Base-by-base conservation (phyloP, 2,888 invertebrate species). In the Drosophila limbata region DNA sequence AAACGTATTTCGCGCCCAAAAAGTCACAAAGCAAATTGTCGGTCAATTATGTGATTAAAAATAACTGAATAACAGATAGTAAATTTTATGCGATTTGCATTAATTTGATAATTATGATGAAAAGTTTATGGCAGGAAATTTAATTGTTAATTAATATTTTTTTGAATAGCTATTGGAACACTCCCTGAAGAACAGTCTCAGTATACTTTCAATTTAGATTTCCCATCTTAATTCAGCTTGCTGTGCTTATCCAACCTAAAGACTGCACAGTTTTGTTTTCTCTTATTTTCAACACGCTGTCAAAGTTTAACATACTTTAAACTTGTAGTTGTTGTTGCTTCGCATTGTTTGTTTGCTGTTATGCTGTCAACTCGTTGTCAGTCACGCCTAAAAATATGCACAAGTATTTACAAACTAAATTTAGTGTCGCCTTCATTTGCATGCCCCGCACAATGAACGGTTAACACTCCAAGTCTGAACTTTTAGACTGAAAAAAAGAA, bases 321-420 rank as follows among this genome's bases (percentile, higher is more conserved):
- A 62, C 25, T 57, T 76, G 9, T 42, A 48, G 19, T 19, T 35
- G 52, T 45, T 57, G 31, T 11, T 25, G 25, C 1, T 25, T 25
- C 5, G 35, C 15, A 40, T 48, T 35, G 33, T 51, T 13, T n/a
- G 51, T 48, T 13, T 51, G 50, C 55, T 67, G 55, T 21, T 62
- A 8, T 61, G 52, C 55, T 63, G 71, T 67, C 72, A 72, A 84
- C 72, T 81, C 69, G 72, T 64, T 67, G 66, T 48, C 65, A 60
- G 63, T 40, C 48, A 65, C 60, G 72, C 80, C 67, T 52, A 50
- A 64, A 84, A 77, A 77, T 83, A 79, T 77, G 73, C 86, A 62
- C 55, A 88, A 83, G 75, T 75, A 81, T 84, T 88, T 75, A 51
- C 77, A 70, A 86, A 82, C 71, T 77, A 73, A 88, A 88, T 86